Evolutionary conservation across 2,888 invertebrate genomes (phyloP).

Genomic region (Lasioglossum morio): DNA sequence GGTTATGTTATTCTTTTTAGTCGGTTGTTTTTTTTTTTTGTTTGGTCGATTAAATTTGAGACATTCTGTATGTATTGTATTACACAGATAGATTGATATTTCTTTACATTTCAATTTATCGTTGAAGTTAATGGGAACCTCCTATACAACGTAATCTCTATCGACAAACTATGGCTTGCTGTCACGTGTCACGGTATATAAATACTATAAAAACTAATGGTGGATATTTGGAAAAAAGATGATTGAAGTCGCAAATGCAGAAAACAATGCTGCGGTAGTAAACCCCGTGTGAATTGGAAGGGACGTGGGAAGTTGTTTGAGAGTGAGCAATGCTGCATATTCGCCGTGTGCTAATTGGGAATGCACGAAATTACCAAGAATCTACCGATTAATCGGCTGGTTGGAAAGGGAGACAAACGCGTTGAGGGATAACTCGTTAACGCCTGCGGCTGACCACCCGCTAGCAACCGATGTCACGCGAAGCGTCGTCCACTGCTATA

Average conservation of each 20-base stretch:
- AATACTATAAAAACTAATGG: background rate
- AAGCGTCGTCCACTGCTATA: slow-evolving; percentile 36
- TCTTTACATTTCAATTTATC: too few species aligned
- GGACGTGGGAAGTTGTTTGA: slow-evolving; percentile 2
- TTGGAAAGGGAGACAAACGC: slow-evolving; percentile 59
- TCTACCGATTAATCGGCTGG: slow-evolving; percentile 69
- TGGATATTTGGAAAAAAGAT: background rate
- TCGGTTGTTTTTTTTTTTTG: too few species aligned
- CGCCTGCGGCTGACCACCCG: slow-evolving; percentile 69
- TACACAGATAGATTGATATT: too few species aligned
- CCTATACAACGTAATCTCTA: too few species aligned
- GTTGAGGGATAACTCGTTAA: slow-evolving; percentile 70
- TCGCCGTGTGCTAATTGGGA: slow-evolving; percentile 48
- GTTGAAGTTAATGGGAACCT: too few species aligned
- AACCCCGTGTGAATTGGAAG: background rate
- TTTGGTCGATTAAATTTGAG: too few species aligned
- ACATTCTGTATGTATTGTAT: too few species aligned
- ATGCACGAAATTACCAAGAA: slow-evolving; percentile 61
- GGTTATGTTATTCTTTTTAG: too few species aligned
- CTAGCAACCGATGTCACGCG: slow-evolving; percentile 67
- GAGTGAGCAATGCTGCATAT: background rate
- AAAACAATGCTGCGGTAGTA: background rate
- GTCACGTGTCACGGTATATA: background rate
- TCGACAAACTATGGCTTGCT: background rate
- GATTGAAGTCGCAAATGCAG: background rate